Conservation (phyloP, 2,113 vertebrate genomes). For the Sphyrna mokarran region DNA sequence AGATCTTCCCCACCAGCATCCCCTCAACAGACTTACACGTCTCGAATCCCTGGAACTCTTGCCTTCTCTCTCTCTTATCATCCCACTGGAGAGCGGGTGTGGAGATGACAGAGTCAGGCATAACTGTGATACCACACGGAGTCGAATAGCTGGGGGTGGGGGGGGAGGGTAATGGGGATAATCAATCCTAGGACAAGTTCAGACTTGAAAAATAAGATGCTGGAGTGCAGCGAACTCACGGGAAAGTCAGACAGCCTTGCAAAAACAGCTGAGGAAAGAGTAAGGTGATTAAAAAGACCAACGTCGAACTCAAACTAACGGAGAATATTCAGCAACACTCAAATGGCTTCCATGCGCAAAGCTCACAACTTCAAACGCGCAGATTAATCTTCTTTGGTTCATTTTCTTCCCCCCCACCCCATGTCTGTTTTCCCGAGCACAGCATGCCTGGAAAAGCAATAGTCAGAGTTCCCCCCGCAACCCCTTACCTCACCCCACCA, state of each 20-base stretch:
- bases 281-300: background rate
- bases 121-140: background rate
- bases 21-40: too few species aligned
- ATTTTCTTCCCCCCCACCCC: background rate
- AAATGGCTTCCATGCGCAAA: background rate
- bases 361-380: background rate
- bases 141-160: background rate
- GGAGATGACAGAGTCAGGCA: background rate
- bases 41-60: background rate
- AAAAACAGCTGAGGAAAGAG: background rate
- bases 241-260: background rate
- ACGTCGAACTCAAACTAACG: background rate
- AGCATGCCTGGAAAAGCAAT: background rate
- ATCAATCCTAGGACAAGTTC: background rate
- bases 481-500: too few species aligned
- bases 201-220: background rate
- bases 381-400: background rate
- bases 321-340: background rate
- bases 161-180: too few species aligned
- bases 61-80: background rate
- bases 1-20: too few species aligned
- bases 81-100: background rate
- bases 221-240: background rate
- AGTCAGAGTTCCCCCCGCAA: background rate
- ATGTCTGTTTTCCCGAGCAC: conserved; percentile 3